Evolutionary conservation across 2,888 invertebrate genomes (phyloP).

Genomic region (Blera fallax): DNA sequence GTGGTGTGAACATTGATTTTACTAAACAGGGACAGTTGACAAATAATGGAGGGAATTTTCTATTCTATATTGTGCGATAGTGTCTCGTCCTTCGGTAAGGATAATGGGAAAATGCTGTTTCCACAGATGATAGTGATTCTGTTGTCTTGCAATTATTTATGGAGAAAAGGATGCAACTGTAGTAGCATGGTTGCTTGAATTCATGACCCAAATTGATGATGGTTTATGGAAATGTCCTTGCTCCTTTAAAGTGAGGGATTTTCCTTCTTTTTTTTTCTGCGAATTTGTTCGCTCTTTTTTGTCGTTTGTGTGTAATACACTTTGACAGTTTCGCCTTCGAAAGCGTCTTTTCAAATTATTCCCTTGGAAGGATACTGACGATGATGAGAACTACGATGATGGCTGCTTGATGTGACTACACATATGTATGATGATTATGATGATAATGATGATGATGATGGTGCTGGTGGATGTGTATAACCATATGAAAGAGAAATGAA

Average conservation of each 20-base stretch:
- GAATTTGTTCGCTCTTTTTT: background rate
- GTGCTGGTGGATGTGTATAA: constrained; percentile 1
- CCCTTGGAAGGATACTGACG: constrained; percentile 25
- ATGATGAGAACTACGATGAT: constrained; percentile 10
- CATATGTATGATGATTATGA: background rate
- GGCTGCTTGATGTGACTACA: constrained; percentile 27
- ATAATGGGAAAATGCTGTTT: constrained; percentile 65
- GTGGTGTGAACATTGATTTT: constrained; percentile 31
- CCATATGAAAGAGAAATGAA: constrained; percentile 7
- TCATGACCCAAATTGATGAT: constrained; percentile 68
- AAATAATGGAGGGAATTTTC: constrained; percentile 57
- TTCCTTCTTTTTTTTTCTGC: background rate
- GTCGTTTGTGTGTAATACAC: background rate
- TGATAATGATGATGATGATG: background rate
- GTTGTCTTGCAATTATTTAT: constrained; percentile 60
- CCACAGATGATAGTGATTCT: constrained; percentile 31
- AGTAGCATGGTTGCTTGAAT: constrained; percentile 39
- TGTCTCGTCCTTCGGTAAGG: constrained; percentile 41
- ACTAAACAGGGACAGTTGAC: constrained; percentile 13
- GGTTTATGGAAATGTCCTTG: constrained; percentile 63
- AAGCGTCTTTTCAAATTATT: constrained; percentile 55
- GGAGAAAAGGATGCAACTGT: constrained; percentile 22
- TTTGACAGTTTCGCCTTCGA: constrained; percentile 29
- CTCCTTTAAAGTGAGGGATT: constrained; percentile 1
- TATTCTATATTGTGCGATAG: background rate